Evolutionary conservation across 1,140 invertebrate species (phyloP).

Genomic region (Papilio helenus): DNA sequence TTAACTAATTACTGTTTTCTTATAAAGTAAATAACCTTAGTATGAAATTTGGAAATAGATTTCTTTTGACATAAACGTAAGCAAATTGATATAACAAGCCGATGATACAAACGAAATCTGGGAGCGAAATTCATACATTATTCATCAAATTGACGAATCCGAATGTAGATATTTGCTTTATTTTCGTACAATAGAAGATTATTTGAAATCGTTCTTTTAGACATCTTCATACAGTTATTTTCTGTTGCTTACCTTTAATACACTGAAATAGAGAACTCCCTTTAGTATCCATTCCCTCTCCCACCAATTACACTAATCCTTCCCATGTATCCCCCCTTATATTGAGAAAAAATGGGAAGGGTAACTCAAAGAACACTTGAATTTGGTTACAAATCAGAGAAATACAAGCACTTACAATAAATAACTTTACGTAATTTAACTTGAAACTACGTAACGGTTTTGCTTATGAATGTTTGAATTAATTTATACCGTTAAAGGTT

Average conservation of each 20-base stretch:
- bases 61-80: neutral
- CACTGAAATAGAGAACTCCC: neutral
- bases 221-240: neutral
- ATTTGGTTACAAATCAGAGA: too few relatives aligned
- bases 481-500: neutral
- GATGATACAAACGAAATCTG: neutral
- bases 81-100: neutral
- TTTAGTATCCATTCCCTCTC: too few relatives aligned
- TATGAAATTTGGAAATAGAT: neutral
- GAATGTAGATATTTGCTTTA: neutral
- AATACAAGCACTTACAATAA: too few relatives aligned
- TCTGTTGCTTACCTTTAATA: too few relatives aligned
- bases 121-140: neutral
- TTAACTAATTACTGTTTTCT: too few relatives aligned
- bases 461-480: neutral
- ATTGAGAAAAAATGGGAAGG: neutral
- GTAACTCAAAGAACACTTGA: neutral
- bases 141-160: neutral
- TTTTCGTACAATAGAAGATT: neutral
- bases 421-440: too few relatives aligned
- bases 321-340: neutral
- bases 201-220: neutral
- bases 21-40: too few relatives aligned
- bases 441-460: too few relatives aligned
- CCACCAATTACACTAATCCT: neutral